phyloP scores from a whole-genome alignment of 2,797 vertebrate genomes.

The Scolopax bukidnonensis region DNA sequence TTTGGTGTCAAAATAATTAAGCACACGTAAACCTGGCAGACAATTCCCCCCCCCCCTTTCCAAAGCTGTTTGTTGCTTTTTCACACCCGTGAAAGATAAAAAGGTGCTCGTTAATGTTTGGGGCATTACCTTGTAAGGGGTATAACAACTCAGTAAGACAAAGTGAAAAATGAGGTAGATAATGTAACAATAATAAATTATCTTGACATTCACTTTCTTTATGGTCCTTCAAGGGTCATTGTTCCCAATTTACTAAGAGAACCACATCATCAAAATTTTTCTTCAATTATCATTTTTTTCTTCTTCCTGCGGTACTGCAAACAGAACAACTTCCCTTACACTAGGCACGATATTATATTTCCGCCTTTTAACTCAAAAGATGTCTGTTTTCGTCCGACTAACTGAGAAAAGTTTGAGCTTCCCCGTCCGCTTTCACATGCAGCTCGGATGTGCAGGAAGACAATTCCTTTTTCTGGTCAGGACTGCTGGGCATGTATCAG shows the following conservation, averaged over 20 bases:
- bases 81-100: not conserved
- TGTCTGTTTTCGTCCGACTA: not conserved
- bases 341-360: not conserved
- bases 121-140: constrained; percentile 71
- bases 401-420: constrained; percentile 22
- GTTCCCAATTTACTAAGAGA: constrained; percentile 87
- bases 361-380: not conserved
- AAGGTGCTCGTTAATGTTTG: constrained; percentile 73
- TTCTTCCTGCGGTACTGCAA: constrained; percentile 65
- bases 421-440: not conserved
- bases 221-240: constrained; percentile 88
- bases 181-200: constrained; percentile 87
- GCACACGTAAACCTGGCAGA: not conserved
- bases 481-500: not conserved
- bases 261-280: constrained; percentile 85
- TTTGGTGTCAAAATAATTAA: constrained; percentile 7
- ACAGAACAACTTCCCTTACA: constrained; percentile 70
- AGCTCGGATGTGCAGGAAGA: not conserved
- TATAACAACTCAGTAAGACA: constrained; percentile 77
- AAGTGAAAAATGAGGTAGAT: constrained; percentile 81
- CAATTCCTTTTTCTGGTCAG: not conserved
- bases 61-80: constrained; percentile 31
- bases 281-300: constrained; percentile 82
- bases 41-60: not conserved
- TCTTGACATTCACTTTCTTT: constrained; percentile 87